A percentile compares a stretch with the other conserved stretches of the same genome.
phyloP scores from a whole-genome alignment of 2,797 vertebrate genomes.

The Enteromius anoplus region DNA sequence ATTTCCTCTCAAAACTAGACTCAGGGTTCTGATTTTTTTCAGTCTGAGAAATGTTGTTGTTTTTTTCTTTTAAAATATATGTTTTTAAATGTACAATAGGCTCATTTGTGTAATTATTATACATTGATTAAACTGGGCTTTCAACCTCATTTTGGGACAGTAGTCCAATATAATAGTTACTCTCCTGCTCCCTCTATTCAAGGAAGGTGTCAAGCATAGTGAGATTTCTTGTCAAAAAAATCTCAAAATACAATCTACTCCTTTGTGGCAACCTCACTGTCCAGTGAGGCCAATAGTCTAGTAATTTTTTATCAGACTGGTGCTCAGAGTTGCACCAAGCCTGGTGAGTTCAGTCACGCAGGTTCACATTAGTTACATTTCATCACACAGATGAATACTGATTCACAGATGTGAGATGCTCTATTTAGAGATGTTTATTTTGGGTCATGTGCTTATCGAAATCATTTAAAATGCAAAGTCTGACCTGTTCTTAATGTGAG shows the following conservation, averaged over 20 bases:
- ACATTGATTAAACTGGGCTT: constrained; percentile 11
- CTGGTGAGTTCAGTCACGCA: constrained; percentile 13
- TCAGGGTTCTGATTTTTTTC: background rate
- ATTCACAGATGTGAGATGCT: constrained; percentile 21
- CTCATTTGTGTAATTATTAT: constrained; percentile 26
- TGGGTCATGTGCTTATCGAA: background rate
- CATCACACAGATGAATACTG: constrained; percentile 21
- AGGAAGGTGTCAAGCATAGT: constrained; percentile 13
- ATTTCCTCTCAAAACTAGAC: constrained; percentile 14
- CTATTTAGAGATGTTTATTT: constrained; percentile 23
- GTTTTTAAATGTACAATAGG: background rate
- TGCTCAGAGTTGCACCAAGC: constrained; percentile 20
- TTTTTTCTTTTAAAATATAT: background rate
- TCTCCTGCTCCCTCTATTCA: background rate
- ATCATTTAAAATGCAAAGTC: constrained; percentile 2
- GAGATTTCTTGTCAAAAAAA: background rate
- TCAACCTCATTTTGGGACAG: background rate
- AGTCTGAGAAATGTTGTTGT: background rate
- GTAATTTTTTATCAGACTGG: constrained; percentile 6
- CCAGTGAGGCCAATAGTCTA: constrained; percentile 20
- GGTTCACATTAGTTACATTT: constrained; percentile 26
- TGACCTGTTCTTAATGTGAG: background rate
- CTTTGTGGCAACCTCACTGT: background rate
- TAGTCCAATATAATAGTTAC: background rate
- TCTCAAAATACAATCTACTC: background rate